These are phyloP conservation scores for Neostethus bicornis DNA, from an alignment of 2,797 vertebrate genomes.

Conservation along the genomic window DNA sequence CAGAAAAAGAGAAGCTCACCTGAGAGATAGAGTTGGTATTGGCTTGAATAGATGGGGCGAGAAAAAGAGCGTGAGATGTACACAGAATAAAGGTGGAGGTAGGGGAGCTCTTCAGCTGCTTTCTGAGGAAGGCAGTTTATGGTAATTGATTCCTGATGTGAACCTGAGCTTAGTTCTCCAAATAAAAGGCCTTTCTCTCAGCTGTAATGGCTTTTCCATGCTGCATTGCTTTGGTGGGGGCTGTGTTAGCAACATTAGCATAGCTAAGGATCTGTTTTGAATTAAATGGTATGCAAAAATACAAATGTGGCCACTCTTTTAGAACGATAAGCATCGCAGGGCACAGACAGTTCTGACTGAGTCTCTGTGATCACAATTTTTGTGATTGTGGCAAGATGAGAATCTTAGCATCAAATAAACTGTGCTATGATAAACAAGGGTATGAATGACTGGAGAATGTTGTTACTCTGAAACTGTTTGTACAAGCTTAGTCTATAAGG, in stretches of 20 bases:
- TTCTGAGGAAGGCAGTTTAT: slow-evolving; percentile 45
- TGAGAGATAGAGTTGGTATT: slow-evolving; percentile 16
- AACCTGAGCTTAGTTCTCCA: slow-evolving; percentile 72
- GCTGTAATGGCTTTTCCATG: slow-evolving; percentile 79
- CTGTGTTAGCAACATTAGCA: slow-evolving; percentile 54
- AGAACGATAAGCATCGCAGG: slow-evolving; percentile 35
- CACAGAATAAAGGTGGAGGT: slow-evolving; percentile 31
- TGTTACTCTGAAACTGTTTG: not conserved
- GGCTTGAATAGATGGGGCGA: slow-evolving; percentile 1
- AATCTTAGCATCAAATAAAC: not conserved
- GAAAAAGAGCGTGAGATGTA: slow-evolving; percentile 32
- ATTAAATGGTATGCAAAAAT: slow-evolving; percentile 38
- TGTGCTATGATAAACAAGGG: not conserved
- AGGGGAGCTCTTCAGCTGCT: slow-evolving; percentile 46
- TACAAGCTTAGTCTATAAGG: not conserved
- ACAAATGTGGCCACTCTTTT: slow-evolving; percentile 21
- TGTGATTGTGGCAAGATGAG: slow-evolving; percentile 1
- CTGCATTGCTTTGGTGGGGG: slow-evolving; percentile 37
- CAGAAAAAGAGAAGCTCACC: slow-evolving; percentile 39
- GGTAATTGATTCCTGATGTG: slow-evolving; percentile 84
- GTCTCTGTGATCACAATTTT: slow-evolving; percentile 10
- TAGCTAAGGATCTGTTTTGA: slow-evolving; percentile 42
- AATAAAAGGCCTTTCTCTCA: slow-evolving; percentile 79
- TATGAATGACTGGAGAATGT: not conserved
- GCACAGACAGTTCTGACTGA: slow-evolving; percentile 39